phyloP scores from a whole-genome alignment of 2,113 vertebrate species.

The Leuciscus idus region DNA sequence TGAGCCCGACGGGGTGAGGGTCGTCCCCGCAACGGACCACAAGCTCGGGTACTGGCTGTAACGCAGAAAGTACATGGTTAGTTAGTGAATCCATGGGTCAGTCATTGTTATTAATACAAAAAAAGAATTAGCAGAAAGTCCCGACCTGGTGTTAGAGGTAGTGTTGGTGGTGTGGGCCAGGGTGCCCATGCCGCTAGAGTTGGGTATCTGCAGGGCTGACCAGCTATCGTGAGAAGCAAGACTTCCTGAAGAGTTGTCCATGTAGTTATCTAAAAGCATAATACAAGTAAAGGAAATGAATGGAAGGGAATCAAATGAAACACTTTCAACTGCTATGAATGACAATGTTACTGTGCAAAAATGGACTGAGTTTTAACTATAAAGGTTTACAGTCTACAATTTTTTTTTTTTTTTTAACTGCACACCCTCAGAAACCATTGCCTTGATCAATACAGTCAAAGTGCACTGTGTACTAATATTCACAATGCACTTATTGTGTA shows the following conservation, averaged over 20 bases:
- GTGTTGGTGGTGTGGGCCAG: slow-evolving; percentile 76
- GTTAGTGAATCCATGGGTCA: neutral
- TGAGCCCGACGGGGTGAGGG: slow-evolving; percentile 75
- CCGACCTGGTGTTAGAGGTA: slow-evolving; percentile 75
- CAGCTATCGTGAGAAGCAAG: slow-evolving; percentile 77
- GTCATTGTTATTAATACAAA: too few relatives aligned
- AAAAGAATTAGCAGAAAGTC: neutral
- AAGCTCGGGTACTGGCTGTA: slow-evolving; percentile 80
- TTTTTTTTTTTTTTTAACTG: too few relatives aligned
- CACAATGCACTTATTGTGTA: too few relatives aligned
- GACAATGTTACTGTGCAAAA: too few relatives aligned
- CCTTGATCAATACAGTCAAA: too few relatives aligned
- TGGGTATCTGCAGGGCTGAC: slow-evolving; percentile 79
- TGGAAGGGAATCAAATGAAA: neutral
- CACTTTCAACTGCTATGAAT: neutral
- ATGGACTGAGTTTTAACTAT: too few relatives aligned
- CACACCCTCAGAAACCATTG: too few relatives aligned
- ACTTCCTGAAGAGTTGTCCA: slow-evolving; percentile 74
- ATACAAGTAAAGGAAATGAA: neutral
- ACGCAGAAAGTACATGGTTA: neutral
- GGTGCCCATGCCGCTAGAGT: slow-evolving; percentile 76
- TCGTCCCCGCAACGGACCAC: slow-evolving; percentile 78
- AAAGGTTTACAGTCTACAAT: too few relatives aligned
- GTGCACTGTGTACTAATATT: too few relatives aligned
- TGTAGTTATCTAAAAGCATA: slow-evolving; percentile 75